phyloP scores from a whole-genome alignment of 2,797 vertebrate species.

The Xenopus petersii region DNA sequence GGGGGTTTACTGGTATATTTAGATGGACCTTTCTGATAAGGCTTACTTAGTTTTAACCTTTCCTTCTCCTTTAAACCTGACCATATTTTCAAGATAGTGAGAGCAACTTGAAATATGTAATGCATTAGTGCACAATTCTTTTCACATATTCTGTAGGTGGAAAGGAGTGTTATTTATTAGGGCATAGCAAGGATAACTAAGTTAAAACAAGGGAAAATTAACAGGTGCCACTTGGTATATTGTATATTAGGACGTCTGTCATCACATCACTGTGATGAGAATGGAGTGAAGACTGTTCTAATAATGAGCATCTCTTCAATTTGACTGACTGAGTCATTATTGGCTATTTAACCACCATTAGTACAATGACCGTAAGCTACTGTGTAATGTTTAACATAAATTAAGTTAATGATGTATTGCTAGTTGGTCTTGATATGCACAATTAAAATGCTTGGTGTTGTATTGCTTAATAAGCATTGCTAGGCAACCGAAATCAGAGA shows the following conservation, averaged over 20 bases:
- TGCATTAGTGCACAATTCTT: no score
- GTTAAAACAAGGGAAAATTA: no score
- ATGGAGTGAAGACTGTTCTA: background rate
- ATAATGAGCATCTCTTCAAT: constrained; percentile 8
- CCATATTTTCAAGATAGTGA: no score
- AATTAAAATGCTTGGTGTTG: constrained; percentile 37
- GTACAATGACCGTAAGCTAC: constrained; percentile 25
- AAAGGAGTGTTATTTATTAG: no score
- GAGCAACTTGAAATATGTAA: no score
- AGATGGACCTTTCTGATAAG: no score
- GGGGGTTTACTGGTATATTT: no score
- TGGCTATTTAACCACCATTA: constrained; percentile 16
- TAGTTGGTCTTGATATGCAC: constrained; percentile 35
- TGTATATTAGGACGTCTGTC: background rate
- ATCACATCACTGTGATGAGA: background rate
- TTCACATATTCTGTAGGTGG: no score
- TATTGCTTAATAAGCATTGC: constrained; percentile 47
- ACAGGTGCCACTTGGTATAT: background rate
- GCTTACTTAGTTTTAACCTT: no score
- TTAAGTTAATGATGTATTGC: constrained; percentile 43
- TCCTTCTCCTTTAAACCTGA: no score
- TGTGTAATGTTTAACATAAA: constrained; percentile 29
- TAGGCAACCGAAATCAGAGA: constrained; percentile 42
- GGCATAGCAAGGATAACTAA: no score
- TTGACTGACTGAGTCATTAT: constrained; percentile 17